Percentiles rank a stretch among this genome's conserved stretches.
phyloP scores from a whole-genome alignment of 2,888 invertebrate species.

The Colostygia pectinataria region DNA sequence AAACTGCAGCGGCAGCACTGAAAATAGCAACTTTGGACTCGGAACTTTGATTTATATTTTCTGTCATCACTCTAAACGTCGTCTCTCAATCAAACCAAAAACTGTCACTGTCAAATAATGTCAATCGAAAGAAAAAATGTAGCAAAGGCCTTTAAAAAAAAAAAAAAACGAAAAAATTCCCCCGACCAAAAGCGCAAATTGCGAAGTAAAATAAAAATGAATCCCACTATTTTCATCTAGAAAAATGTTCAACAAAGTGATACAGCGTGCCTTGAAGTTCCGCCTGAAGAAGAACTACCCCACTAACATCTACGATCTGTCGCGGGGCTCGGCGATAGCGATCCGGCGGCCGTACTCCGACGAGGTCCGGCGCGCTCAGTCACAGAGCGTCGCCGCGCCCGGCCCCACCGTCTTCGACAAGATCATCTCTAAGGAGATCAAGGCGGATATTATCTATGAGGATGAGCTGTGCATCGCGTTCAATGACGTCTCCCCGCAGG shows the following conservation, averaged over 20 bases:
- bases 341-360: slow-evolving; percentile 68
- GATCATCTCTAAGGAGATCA: slow-evolving; percentile 89
- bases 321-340: slow-evolving; percentile 67
- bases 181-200: slow-evolving; percentile 13
- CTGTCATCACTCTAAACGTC: too few relatives aligned
- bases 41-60: too few relatives aligned
- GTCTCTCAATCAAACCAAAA: too few relatives aligned
- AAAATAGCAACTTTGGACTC: too few relatives aligned
- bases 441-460: slow-evolving; percentile 91
- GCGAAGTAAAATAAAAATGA: slow-evolving; percentile 35
- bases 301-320: slow-evolving; percentile 74
- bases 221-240: slow-evolving; percentile 36
- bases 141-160: slow-evolving; percentile 21
- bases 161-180: too few relatives aligned
- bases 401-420: slow-evolving; percentile 88
- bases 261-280: slow-evolving; percentile 74
- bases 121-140: neutral
- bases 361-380: slow-evolving; percentile 70
- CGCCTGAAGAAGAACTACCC: slow-evolving; percentile 73
- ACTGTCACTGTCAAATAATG: slow-evolving; percentile 4
- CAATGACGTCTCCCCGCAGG: slow-evolving; percentile 90
- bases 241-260: slow-evolving; percentile 77
- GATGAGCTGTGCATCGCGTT: slow-evolving; percentile 92
- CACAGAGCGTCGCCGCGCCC: slow-evolving; percentile 58
- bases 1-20: too few relatives aligned